Evolutionary conservation across 2,888 invertebrate species (phyloP).

Genomic region (Halictus quadricinctus): DNA sequence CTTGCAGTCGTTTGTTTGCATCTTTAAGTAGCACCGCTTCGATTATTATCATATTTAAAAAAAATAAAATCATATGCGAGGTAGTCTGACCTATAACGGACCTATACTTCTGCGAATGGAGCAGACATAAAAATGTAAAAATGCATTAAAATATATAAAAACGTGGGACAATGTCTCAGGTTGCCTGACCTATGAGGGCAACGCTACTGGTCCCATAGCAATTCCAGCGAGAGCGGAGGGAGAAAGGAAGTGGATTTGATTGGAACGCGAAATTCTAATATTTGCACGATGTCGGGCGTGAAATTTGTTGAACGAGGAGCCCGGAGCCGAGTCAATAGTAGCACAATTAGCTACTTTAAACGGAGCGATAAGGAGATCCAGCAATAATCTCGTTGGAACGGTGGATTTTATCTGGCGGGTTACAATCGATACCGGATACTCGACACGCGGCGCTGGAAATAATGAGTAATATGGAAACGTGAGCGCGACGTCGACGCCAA

Average conservation of each 20-base stretch:
- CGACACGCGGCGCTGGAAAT: not conserved
- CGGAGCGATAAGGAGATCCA: not conserved
- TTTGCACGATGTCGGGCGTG: not conserved
- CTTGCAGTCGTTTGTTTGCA: not conserved
- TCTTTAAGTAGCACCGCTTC: too few relatives aligned
- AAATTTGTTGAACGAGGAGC: not conserved
- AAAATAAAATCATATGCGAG: too few relatives aligned
- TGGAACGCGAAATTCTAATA: not conserved
- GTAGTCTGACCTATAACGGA: too few relatives aligned
- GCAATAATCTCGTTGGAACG: not conserved
- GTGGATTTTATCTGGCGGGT: not conserved
- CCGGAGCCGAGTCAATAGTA: not conserved
- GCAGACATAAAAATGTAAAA: too few relatives aligned
- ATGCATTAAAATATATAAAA: not conserved
- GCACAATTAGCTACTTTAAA: not conserved
- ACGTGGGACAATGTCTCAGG: not conserved
- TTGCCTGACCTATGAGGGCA: not conserved
- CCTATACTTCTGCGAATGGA: too few relatives aligned
- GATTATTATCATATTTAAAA: too few relatives aligned
- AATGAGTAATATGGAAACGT: constrained; percentile 6
- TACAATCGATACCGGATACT: not conserved
- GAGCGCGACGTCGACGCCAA: constrained; percentile 17
- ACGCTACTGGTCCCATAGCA: not conserved
- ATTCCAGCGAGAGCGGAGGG: not conserved
- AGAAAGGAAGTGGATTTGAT: not conserved